Base-by-base conservation (phyloP, 2,113 vertebrate genomes). In the Anhinga anhinga region DNA sequence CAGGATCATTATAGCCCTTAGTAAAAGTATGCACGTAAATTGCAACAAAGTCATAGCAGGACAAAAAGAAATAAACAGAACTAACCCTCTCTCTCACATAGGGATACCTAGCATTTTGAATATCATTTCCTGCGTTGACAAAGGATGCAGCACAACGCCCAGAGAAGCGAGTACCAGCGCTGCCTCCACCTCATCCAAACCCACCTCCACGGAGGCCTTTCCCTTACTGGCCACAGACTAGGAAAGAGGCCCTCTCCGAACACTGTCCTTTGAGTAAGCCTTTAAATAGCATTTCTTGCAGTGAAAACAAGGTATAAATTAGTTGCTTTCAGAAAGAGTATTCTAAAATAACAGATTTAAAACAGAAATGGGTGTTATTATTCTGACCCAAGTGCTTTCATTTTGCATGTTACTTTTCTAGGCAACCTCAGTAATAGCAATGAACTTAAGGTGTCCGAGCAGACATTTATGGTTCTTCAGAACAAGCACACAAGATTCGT, bases 1-100 rank as follows among this genome's bases (percentile, higher is more conserved):
- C 69, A 29, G n/a, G 32, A 94, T 87, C 65, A 6, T 50, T 59
- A 17, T 82, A 98, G 97, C 96, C 96, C 95, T 98, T 98, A 93
- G 84, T 32, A 88, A 96, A 70, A 45, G 44, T n/a, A 53, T 14
- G 12, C 10, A 79, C 25, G 25, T 65, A 56, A 94, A 70, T 15
- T 15, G 63, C 79, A 90, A 87, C 76, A 87, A 92, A 94, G 4
- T 9, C 14, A 23, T 16, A 55, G 86, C 40, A 86, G 34, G 36
- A 40, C 42, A 91, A 73, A 71, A 62, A 44, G 30, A 29, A 34
- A 40, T 6, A 10, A 74, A 72, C 10, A 29, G 63, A 72, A 76
- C 7, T 25, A 82, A 86, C 30, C n/a, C 13, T 38, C 44, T 61
- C 63, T 65, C 15, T 82, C 23, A 15, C 0, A 4, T 25, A 44